Evolutionary conservation across 2,888 invertebrate species (phyloP).

Genomic region (Heliothis peltigera): DNA sequence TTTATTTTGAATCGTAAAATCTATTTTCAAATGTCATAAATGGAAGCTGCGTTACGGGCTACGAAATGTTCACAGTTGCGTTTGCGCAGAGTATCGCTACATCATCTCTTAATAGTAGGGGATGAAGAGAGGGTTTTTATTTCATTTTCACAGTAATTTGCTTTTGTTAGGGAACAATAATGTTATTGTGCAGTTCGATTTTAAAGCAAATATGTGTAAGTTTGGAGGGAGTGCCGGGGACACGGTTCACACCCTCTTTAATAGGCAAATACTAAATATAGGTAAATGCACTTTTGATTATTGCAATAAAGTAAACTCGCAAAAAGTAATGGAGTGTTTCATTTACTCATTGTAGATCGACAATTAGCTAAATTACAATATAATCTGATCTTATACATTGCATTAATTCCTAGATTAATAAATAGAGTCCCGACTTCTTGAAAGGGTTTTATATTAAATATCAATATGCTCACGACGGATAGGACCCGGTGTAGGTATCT

Average conservation of each 20-base stretch:
- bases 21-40: slow-evolving; percentile 55
- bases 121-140: slow-evolving; percentile 87
- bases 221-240: slow-evolving; percentile 79
- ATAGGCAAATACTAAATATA: slow-evolving; percentile 61
- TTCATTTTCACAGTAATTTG: slow-evolving; percentile 89
- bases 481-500: no score
- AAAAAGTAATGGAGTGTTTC: no score
- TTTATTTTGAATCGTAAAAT: slow-evolving; percentile 53
- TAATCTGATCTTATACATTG: no score
- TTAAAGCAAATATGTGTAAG: slow-evolving; percentile 86
- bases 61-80: slow-evolving; percentile 80
- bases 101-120: slow-evolving; percentile 89
- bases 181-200: slow-evolving; percentile 84
- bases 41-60: slow-evolving; percentile 70
- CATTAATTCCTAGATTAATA: no score
- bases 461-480: no score
- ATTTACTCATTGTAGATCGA: no score
- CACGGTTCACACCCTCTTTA: slow-evolving; percentile 82
- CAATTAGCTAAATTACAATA: no score
- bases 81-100: slow-evolving; percentile 86
- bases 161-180: slow-evolving; percentile 85
- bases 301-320: slow-evolving; percentile 23
- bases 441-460: no score
- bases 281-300: slow-evolving; percentile 58
- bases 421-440: no score